Conservation (phyloP, 37 sponge, comb jelly and placozoan genomes). For the Oopsacas minuta region DNA sequence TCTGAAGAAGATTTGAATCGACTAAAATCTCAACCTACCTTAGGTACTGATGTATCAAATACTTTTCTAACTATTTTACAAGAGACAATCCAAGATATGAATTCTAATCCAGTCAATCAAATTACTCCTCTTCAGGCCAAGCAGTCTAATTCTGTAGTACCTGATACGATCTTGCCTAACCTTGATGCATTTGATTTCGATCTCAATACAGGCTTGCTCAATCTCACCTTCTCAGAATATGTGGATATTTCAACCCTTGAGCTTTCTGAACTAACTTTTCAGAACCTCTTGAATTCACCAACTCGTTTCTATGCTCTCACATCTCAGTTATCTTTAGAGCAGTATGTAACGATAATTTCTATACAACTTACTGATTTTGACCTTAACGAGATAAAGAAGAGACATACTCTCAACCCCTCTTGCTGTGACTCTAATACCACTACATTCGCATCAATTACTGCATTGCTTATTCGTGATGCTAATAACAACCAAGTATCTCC, state of each 20-base stretch:
- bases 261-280: constrained; percentile 24
- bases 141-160: constrained; percentile 22
- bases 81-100: not conserved
- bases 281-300: constrained; percentile 6
- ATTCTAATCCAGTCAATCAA: not conserved
- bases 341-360: not conserved
- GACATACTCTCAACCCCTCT: constrained; percentile 27
- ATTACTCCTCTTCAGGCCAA: constrained; percentile 29
- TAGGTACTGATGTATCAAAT: constrained; percentile 34
- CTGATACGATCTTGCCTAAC: constrained; percentile 48
- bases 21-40: constrained; percentile 46
- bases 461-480: not conserved
- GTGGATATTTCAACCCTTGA: constrained; percentile 21
- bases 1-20: constrained; percentile 58
- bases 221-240: constrained; percentile 60
- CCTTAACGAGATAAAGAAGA: constrained; percentile 43
- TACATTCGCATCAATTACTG: not conserved
- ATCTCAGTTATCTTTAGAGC: not conserved
- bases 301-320: constrained; percentile 18
- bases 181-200: constrained; percentile 56
- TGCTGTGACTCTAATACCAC: not conserved
- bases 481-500: not conserved
- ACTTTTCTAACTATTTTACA: constrained; percentile 53
- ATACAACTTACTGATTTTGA: constrained; percentile 21
- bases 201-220: constrained; percentile 39